phyloP scores from a whole-genome alignment of 2,113 vertebrate genomes.

The Zapus hudsonius region DNA sequence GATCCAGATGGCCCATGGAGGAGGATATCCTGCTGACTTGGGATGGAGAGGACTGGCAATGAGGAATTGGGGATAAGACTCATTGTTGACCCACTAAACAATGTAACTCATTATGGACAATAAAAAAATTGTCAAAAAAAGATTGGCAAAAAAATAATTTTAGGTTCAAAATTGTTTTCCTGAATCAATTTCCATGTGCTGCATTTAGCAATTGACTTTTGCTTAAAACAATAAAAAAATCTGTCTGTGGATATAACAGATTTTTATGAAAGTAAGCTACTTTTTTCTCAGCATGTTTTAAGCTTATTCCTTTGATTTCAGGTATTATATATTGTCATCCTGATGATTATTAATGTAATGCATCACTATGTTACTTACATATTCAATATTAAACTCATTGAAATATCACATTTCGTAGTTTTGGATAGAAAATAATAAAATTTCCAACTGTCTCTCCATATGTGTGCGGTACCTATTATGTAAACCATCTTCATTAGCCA shows the following conservation, averaged over 20 bases:
- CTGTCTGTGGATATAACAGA: not conserved
- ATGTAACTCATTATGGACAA: too few relatives aligned
- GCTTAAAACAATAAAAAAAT: not conserved
- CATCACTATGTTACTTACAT: not conserved
- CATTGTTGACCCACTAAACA: too few relatives aligned
- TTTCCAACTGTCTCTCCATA: not conserved
- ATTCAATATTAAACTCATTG: not conserved
- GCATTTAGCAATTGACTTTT: not conserved
- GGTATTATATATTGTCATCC: not conserved
- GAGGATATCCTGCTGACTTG: too few relatives aligned
- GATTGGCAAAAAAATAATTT: not conserved
- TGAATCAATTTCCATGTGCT: not conserved
- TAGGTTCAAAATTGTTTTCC: not conserved
- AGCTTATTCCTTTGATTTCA: not conserved
- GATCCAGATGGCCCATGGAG: too few relatives aligned
- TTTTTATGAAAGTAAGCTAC: not conserved
- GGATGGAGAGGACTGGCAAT: too few relatives aligned
- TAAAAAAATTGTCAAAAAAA: too few relatives aligned
- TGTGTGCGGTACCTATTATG: not conserved
- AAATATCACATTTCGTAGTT: not conserved
- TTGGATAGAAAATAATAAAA: not conserved
- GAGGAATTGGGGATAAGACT: too few relatives aligned
- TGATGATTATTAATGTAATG: not conserved
- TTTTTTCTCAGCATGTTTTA: not conserved
- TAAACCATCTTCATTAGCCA: not conserved